Conservation (phyloP, 2,113 vertebrate species). For the Gnathonemus echidnorhynchus region DNA sequence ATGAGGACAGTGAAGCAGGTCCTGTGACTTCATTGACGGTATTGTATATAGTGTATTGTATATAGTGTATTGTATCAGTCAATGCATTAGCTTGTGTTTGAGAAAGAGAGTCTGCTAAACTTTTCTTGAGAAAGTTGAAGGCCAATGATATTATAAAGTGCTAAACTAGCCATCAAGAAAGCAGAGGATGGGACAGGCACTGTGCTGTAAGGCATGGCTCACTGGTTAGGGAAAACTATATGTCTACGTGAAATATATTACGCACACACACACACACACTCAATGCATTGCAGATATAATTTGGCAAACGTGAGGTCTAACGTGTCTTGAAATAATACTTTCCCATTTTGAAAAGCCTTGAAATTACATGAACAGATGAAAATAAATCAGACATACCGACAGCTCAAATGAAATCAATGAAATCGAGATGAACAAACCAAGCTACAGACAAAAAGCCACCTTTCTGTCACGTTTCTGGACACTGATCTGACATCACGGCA, state of each 20-base stretch:
- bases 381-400: background rate
- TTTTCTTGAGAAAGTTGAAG: background rate
- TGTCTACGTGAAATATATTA: background rate
- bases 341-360: background rate
- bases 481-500: slow-evolving; percentile 33
- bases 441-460: background rate
- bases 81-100: background rate
- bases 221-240: background rate
- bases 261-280: background rate
- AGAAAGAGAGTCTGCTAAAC: background rate
- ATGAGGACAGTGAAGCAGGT: background rate
- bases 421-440: background rate
- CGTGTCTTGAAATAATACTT: background rate
- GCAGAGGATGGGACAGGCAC: background rate
- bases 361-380: background rate
- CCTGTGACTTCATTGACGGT: background rate
- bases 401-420: background rate
- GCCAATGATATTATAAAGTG: background rate
- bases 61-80: background rate
- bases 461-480: background rate
- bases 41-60: too few relatives aligned
- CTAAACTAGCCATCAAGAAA: background rate
- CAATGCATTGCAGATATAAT: background rate
- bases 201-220: background rate
- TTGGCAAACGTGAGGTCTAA: background rate